Base-by-base conservation (phyloP, 2,888 invertebrate species). In the Diarsia rubi region DNA sequence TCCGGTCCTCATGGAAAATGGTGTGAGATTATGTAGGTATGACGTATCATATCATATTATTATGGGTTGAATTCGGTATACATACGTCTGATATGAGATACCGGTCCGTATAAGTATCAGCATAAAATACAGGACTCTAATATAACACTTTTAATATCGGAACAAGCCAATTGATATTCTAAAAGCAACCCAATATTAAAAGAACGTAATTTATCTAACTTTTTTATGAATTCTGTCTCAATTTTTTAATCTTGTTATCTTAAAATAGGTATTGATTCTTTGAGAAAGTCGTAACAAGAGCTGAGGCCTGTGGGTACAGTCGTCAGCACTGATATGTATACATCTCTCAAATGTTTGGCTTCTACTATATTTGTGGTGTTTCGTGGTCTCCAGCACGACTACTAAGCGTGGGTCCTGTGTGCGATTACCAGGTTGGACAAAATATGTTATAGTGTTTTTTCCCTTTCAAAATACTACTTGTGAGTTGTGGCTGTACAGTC, bases 221-320 rank as follows among this genome's bases (percentile, higher is more conserved):
- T 73, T 54, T 72, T 81, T 70, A 65, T 47, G 73, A 67, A 78
- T 75, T 74, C 62, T 19, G 49, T 45, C 27, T 52, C 60, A 65
- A 69, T 76, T 72, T 82, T 80, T 67, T 69, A 70, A 81, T 76
- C 67, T 64, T 42, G 54, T 76, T 73, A 73, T 73, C 57, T 37
- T 52, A 76, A 60, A 81, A 81, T 62, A 73, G 67, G n/a, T 73
- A 74, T 83, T 70, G 81, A 78, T 74, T 84, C 68, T 81, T 73
- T 62, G 64, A 21, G 37, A 79, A 73, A 19, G 64, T 52, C 74
- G 63, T 76, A 59, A 78, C 54, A 62, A 44, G 49, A 78, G 66
- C 63, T 54, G 62, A 47, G 47, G n/a, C 16, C 37, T n/a, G 8
- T 62, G n/a, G n/a, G 62, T 62, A 62, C 62, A 24, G 62, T 24